These are phyloP conservation scores for Drosophila recens DNA, from an alignment of 2,888 invertebrate species.

Conservation along the genomic window DNA sequence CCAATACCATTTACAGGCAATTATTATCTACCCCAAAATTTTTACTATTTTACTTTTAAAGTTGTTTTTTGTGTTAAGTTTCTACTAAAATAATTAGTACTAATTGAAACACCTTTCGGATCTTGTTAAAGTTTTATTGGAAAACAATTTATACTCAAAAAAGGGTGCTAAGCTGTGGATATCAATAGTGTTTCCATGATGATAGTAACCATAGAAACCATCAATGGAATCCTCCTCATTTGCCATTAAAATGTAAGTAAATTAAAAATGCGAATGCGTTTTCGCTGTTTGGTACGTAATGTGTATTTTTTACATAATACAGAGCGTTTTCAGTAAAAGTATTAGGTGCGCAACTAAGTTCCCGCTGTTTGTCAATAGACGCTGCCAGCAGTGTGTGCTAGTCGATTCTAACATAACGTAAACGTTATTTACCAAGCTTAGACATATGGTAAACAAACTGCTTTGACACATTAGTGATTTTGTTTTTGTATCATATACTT, in stretches of 20 bases:
- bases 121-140: background rate
- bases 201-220: background rate
- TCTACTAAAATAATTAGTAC: background rate
- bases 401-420: no score
- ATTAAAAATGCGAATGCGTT: constrained; percentile 1
- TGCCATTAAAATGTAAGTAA: background rate
- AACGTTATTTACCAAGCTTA: no score
- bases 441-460: no score
- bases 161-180: background rate
- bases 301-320: no score
- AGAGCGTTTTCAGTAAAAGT: no score
- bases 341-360: no score
- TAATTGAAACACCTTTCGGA: background rate
- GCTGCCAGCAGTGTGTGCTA: no score
- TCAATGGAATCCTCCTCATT: background rate
- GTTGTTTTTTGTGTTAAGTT: background rate
- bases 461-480: no score
- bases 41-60: background rate
- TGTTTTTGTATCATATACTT: no score
- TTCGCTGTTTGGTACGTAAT: constrained; percentile 55
- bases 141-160: background rate
- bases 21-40: background rate
- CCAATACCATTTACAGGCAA: constrained; percentile 23
- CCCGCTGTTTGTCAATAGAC: no score
- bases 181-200: background rate